Evolutionary conservation across 2,888 invertebrate genomes (phyloP), one percentile per base, ranked within the genome.

Genomic region (Harpalus rufipes): DNA sequence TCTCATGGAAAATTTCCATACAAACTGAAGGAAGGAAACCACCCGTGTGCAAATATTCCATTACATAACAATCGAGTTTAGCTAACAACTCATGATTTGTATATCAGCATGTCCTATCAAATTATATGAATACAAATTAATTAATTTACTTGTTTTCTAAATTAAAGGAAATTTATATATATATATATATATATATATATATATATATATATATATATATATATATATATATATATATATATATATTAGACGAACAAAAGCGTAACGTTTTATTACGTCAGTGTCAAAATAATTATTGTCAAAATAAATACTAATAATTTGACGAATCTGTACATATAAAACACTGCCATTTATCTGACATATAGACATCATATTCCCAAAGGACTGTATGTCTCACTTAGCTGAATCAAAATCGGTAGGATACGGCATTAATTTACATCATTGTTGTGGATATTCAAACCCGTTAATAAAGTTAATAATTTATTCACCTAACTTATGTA

Each of bases 91-190:
- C 68, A 68, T 68, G 68, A 74, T 74, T 44, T 74, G 72, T 74
- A 74, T 74, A 74, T 74, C 44, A 74, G 18, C 44, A 18, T 14
- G 44, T 51, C 7, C 72, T 12, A 74, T 74, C 72, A 74, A 44
- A 74, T 44, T 44, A 51, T 51, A 74, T 74, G 72, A 74, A 44
- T 41, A 74, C 72, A 74, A 74, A 74, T 74, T 74, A 44, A 74
- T 74, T 74, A 74, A 74, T 74, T 74, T 74, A 21, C 72, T 12
- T 16, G 72, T 25, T 14, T 18, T 74, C 51, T 74, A 74, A 74
- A 74, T 74, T 74, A 74, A 44, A 74, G 16, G 72, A 74, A 74
- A 74, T 74, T 74, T 51, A 68, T 65, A 65, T 21, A 21, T 61
- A 61, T 58, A 61, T 41, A 39, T 39, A 39, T 32, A 21, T 7